A percentile compares a stretch with the other conserved stretches of the same genome.
phyloP scores from a whole-genome alignment of 2,888 invertebrate genomes.

The Perizoma affinitatum region DNA sequence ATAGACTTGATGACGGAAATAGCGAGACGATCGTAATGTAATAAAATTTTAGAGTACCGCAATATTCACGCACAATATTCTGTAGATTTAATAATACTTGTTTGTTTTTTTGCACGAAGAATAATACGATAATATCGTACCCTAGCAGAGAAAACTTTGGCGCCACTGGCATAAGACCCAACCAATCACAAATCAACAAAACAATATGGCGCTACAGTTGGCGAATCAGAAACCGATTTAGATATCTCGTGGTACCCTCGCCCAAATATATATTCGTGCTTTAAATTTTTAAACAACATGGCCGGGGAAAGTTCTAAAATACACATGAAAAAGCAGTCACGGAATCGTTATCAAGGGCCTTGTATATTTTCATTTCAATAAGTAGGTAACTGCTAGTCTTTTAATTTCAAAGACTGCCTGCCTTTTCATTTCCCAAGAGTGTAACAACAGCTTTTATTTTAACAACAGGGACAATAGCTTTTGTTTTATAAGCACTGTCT shows the following conservation, averaged over 20 bases:
- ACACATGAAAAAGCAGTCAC: no score
- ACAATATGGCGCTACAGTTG: background rate
- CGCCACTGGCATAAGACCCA: background rate
- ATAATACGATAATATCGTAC: background rate
- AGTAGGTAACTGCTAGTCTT: no score
- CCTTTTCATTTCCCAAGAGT: conserved; percentile 13
- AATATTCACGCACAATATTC: background rate
- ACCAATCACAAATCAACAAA: conserved; percentile 2
- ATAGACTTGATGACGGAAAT: conserved; percentile 10
- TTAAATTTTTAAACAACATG: no score
- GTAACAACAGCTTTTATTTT: conserved; percentile 18
- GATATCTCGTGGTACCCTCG: no score
- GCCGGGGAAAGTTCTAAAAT: no score
- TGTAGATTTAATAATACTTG: no score
- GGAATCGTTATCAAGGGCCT: no score
- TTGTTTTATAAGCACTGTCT: conserved; percentile 6
- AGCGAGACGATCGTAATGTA: conserved; percentile 6
- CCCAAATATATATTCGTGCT: no score
- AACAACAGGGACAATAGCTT: conserved; percentile 15
- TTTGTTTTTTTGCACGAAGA: background rate
- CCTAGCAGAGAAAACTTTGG: background rate
- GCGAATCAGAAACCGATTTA: background rate
- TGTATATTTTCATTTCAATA: no score
- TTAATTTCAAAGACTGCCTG: conserved; percentile 2
- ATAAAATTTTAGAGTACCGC: background rate